These are phyloP conservation scores for Trichomycterus rosablanca DNA, from an alignment of 2,113 vertebrate genomes.

Conservation along the genomic window DNA sequence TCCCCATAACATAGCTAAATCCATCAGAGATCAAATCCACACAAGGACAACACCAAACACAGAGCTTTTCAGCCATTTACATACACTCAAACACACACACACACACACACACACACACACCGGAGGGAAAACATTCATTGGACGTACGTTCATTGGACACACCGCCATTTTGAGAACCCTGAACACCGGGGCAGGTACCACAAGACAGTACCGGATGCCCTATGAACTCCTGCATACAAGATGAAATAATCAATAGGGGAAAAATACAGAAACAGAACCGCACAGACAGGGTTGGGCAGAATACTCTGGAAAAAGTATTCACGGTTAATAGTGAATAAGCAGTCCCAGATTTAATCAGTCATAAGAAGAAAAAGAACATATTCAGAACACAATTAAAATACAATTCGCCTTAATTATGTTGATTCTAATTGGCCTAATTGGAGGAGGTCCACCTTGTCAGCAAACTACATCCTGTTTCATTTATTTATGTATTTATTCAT, in stretches of 20 bases:
- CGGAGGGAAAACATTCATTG: slow-evolving; percentile 42
- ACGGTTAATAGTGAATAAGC: too few relatives aligned
- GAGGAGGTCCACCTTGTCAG: too few relatives aligned
- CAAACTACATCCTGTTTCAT: too few relatives aligned
- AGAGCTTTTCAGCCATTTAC: slow-evolving; percentile 14
- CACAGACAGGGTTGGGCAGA: too few relatives aligned
- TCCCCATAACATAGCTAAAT: slow-evolving; percentile 29
- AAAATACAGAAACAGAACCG: slow-evolving; percentile 42
- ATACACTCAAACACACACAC: slow-evolving; percentile 34
- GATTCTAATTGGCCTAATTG: too few relatives aligned
- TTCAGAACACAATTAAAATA: too few relatives aligned
- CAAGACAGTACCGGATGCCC: slow-evolving; percentile 46
- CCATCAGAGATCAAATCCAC: slow-evolving; percentile 31
- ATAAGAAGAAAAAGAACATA: too few relatives aligned
- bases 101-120: slow-evolving; percentile 30
- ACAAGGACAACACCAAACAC: slow-evolving; percentile 16
- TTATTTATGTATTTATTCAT: too few relatives aligned
- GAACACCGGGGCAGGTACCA: slow-evolving; percentile 59
- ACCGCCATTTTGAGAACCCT: slow-evolving; percentile 57
- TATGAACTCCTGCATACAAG: slow-evolving; percentile 51
- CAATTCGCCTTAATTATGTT: too few relatives aligned
- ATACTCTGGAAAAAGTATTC: too few relatives aligned
- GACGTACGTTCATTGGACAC: slow-evolving; percentile 39
- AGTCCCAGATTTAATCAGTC: too few relatives aligned
- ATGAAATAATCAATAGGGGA: slow-evolving; percentile 46